Evolutionary conservation across 2,797 vertebrate genomes (phyloP), one percentile per base, ranked within the genome.

Genomic region (Cossypha dichroa): DNA sequence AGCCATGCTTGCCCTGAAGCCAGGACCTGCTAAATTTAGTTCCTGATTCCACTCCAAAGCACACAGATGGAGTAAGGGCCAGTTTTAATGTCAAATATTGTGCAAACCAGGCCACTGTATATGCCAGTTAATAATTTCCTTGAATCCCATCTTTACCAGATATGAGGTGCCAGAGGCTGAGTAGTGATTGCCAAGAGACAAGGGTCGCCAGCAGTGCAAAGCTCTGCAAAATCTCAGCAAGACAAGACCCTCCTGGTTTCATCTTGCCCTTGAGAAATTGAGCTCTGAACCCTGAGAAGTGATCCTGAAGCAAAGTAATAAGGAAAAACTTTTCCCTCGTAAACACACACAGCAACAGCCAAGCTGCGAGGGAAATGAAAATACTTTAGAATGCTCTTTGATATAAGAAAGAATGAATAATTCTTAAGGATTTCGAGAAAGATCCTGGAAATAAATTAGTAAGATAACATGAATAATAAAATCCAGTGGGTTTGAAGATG

Each of bases 21-120:
- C 90, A 92, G 26, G 46, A 79, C 55, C 25, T 4, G 70, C 77
- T 96, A 95, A 93, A 92, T 94, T 93, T 94, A 97, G 85, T 6
- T 78, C 48, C 52, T 84, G 88, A 68, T 79, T 80, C 81, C 2
- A 2, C 70, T 96, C 91, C 95, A 95, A 95, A 90, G 86, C 54
- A 89, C 88, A 86, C 55, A 85, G 68, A 79, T 88, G 74, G 79
- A 90, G 40, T 58, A 87, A 87, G 83, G 68, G 74, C 43, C 86
- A 55, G 48, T 75, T 91, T 68, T 59, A 79, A 91, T n/a, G 28
- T 74, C 75, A 90, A 72, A 64, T 60, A 79, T 74, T 66, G 70
- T 85, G 70, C 56, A 90, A 90, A 85, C 33, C 55, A 87, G 74
- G 76, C 45, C 59, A 62, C 41, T 1, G 5, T 54, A 91, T 55